Base-by-base conservation (phyloP, 2,888 invertebrate species). In the Parascotia fuliginaria region DNA sequence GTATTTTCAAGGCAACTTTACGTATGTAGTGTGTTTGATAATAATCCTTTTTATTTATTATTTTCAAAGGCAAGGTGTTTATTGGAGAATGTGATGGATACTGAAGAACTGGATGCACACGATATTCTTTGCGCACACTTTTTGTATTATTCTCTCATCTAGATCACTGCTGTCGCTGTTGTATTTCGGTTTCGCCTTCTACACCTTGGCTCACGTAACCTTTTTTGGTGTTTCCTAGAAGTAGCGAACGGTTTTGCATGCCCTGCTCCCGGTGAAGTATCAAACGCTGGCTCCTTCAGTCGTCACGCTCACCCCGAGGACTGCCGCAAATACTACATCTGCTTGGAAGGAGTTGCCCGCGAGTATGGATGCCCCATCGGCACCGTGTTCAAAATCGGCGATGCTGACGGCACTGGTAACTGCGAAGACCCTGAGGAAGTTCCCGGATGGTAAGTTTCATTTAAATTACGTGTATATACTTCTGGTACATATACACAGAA, bases 281-380 rank as follows among this genome's bases (percentile, higher is more conserved):
- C 96, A 75, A 95, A 95, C 78, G 94, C 96, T 61, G 98, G 97
- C 57, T 96, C 97, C 60, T 98, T 98, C 95, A 97, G 97, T 72
- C 95, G 98, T 81, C 98, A 98, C 90, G 97, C 98, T 51, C 98
- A 98, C 89, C 98, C 98, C 28, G 97, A 97, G 67, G 97, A 97
- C 89, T 97, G 97, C 94, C 95, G 98, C 78, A 98, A 98, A 86
- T 98, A 98, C 93, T 98, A 97, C 94, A 97, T 98, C 89, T 98
- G 98, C 83, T 87, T 98, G 62, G 98, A 98, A 87, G 96, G 97
- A 67, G 95, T 95, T 51, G 97, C 98, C 62, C 95, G 98, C 68
- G 98, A 98, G 88, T 98, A 98, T 88, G 98, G 98, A 63, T 98
- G 98, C 93, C 98, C 98, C 77, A 97, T 98, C 81, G 98, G 98